Evolutionary conservation across 2,797 vertebrate species (phyloP).

Genomic region (Heteromormyrus szaboi): DNA sequence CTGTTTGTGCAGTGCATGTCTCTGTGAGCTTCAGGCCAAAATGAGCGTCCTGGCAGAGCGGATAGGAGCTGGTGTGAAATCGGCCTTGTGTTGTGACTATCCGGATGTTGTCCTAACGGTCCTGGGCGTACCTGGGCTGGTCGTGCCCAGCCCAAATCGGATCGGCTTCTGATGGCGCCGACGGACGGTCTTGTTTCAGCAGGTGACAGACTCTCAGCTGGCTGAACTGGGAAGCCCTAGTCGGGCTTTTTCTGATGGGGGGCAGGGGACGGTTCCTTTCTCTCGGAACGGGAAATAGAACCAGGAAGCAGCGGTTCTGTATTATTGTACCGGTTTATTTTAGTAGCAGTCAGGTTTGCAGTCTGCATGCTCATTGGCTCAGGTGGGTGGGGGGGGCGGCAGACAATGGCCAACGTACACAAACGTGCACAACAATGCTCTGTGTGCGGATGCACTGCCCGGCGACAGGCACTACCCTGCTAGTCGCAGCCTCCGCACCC

Average conservation of each 20-base stretch:
- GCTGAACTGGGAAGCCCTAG: too few species aligned
- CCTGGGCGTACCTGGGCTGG: not conserved
- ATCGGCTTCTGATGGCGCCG: not conserved
- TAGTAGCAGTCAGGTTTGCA: conserved; percentile 6
- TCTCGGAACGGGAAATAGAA: not conserved
- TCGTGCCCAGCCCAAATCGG: not conserved
- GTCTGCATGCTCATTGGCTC: not conserved
- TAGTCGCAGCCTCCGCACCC: not conserved
- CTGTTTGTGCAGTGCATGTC: not conserved
- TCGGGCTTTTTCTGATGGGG: not conserved
- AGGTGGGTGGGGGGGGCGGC: not conserved
- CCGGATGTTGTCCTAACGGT: not conserved
- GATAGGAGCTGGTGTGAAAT: not conserved
- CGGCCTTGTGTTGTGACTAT: not conserved
- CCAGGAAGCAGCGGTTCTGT: not conserved
- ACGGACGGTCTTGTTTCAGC: too few species aligned
- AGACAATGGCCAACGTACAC: not conserved
- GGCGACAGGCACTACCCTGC: not conserved
- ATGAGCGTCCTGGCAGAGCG: not conserved
- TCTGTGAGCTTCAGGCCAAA: not conserved
- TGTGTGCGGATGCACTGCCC: too few species aligned
- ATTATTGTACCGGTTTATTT: conserved; percentile 15
- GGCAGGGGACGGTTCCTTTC: not conserved
- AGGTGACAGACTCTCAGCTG: too few species aligned
- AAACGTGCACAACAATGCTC: not conserved